These are phyloP conservation scores for Epinotia bilunana DNA, from an alignment of 2,888 invertebrate species.

Conservation along the genomic window DNA sequence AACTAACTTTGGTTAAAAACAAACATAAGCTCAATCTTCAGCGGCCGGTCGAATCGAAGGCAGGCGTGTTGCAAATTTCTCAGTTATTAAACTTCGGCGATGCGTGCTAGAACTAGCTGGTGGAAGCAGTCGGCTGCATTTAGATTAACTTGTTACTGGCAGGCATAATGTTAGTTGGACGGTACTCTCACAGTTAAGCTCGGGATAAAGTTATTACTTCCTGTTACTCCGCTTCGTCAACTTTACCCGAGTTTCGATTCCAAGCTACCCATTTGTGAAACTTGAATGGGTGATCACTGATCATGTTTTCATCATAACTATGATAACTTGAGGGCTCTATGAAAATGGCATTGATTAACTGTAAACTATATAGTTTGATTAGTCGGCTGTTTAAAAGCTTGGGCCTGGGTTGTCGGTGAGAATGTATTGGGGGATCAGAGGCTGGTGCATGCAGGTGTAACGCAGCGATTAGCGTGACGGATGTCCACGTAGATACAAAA, in stretches of 20 bases:
- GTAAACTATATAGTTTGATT: constrained; percentile 55
- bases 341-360: constrained; percentile 70
- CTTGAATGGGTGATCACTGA: constrained; percentile 81
- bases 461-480: constrained; percentile 76
- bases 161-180: constrained; percentile 83
- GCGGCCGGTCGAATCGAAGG: constrained; percentile 63
- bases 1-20: constrained; percentile 39
- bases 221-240: constrained; percentile 77
- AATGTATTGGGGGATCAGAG: constrained; percentile 35
- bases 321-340: constrained; percentile 71
- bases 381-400: constrained; percentile 28
- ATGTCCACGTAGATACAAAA: constrained; percentile 72
- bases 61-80: constrained; percentile 72
- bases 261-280: constrained; percentile 76
- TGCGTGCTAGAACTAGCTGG: constrained; percentile 75
- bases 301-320: constrained; percentile 76
- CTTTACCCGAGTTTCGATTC: constrained; percentile 80
- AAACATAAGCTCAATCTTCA: constrained; percentile 49
- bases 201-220: constrained; percentile 83
- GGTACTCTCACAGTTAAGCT: constrained; percentile 77
- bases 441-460: constrained; percentile 66
- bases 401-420: constrained; percentile 25
- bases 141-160: constrained; percentile 84
- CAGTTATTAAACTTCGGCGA: constrained; percentile 77
- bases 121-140: constrained; percentile 79